Evolutionary conservation across 2,888 invertebrate genomes (phyloP).

Genomic region (Melanostoma mellinum): DNA sequence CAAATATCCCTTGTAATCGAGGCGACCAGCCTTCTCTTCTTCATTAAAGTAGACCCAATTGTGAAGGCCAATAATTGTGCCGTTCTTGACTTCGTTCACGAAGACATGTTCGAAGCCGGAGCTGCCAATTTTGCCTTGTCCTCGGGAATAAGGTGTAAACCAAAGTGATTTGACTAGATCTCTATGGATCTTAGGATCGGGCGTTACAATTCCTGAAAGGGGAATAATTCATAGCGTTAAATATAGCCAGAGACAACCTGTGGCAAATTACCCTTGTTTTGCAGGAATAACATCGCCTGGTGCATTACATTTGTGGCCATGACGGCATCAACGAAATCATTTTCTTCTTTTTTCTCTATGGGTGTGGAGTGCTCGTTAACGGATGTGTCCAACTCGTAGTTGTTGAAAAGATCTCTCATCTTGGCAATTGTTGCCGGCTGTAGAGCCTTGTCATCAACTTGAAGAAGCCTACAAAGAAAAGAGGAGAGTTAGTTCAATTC

Average conservation of each 20-base stretch:
- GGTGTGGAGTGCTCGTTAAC: conserved; percentile 90
- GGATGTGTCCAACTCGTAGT: conserved; percentile 90
- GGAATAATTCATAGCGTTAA: neutral
- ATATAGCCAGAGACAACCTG: neutral
- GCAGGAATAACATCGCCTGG: conserved; percentile 83
- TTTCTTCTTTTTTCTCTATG: conserved; percentile 89
- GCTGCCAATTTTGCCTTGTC: conserved; percentile 90
- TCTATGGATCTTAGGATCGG: conserved; percentile 87
- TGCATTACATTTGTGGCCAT: conserved; percentile 90
- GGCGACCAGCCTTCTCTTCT: conserved; percentile 87
- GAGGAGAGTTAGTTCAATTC: neutral
- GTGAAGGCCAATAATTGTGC: conserved; percentile 91
- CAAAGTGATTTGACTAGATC: conserved; percentile 89
- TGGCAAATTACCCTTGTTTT: conserved; percentile 83
- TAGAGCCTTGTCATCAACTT: conserved; percentile 85
- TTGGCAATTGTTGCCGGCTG: conserved; percentile 87
- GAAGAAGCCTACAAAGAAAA: conserved; percentile 85
- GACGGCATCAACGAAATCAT: conserved; percentile 89
- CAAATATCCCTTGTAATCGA: conserved; percentile 91
- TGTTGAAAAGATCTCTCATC: conserved; percentile 89
- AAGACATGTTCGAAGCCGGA: conserved; percentile 97
- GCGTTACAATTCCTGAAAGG: conserved; percentile 84
- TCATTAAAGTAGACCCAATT: conserved; percentile 94
- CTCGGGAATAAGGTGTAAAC: conserved; percentile 92
- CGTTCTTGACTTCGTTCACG: conserved; percentile 92